phyloP scores from a whole-genome alignment of 2,888 invertebrate species.

The Mesorhabditis belari region DNA sequence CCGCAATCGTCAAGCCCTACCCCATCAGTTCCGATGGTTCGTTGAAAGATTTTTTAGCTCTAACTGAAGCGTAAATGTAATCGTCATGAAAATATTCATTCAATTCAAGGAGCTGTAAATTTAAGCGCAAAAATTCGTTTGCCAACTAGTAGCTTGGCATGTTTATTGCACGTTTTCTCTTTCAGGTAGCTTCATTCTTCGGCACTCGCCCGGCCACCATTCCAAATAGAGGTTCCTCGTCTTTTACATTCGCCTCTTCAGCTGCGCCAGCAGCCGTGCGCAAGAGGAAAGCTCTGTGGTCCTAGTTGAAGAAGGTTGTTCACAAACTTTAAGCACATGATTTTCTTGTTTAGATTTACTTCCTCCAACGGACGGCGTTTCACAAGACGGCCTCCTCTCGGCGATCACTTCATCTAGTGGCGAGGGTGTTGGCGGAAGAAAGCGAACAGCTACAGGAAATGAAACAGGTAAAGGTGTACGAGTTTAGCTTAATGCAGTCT shows the following conservation, averaged over 20 bases:
- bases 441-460: neutral
- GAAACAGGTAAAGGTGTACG: too few species aligned
- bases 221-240: neutral
- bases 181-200: neutral
- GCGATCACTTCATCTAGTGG: neutral
- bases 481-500: too few species aligned
- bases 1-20: neutral
- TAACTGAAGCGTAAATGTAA: too few species aligned
- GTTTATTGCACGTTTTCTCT: too few species aligned
- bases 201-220: neutral
- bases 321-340: too few species aligned
- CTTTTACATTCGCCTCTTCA: neutral
- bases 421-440: neutral
- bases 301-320: neutral
- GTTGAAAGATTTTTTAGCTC: too few species aligned
- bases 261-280: too few species aligned
- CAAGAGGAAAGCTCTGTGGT: neutral
- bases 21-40: neutral
- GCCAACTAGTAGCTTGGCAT: too few species aligned
- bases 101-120: too few species aligned
- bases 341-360: too few species aligned
- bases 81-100: too few species aligned
- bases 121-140: too few species aligned
- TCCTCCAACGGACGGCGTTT: neutral
- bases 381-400: neutral